Percentiles rank a stretch among this genome's conserved stretches.
Conservation (phyloP, 2,888 invertebrate genomes). For the Torymus texanus region DNA sequence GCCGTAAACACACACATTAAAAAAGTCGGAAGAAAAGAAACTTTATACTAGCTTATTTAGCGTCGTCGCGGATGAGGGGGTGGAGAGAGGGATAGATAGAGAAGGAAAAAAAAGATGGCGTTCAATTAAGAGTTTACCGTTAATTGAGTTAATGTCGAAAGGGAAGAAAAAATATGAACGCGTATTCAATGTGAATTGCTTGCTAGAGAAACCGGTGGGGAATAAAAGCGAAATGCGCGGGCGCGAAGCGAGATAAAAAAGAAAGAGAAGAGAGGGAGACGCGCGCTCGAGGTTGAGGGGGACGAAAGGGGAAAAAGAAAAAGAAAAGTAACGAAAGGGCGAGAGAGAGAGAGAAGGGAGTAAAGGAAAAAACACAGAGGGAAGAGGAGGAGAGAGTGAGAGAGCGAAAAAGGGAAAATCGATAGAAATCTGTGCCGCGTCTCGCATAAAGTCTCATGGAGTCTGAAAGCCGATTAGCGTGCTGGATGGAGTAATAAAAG, state of each 20-base stretch:
- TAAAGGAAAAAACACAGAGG: not conserved
- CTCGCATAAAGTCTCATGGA: constrained; percentile 50
- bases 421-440: constrained; percentile 54
- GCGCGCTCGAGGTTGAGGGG: not conserved
- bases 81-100: not conserved
- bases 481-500: constrained; percentile 55
- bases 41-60: constrained; percentile 44
- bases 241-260: constrained; percentile 30
- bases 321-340: not conserved
- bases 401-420: constrained; percentile 43
- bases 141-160: constrained; percentile 55
- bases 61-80: not conserved
- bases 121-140: constrained; percentile 52
- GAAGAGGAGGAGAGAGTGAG: not conserved
- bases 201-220: constrained; percentile 39
- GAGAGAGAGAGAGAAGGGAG: not conserved
- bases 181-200: constrained; percentile 49
- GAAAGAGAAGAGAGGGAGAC: constrained; percentile 10
- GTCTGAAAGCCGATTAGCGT: constrained; percentile 56
- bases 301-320: not conserved
- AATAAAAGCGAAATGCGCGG: constrained; percentile 52
- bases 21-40: constrained; percentile 5
- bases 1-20: constrained; percentile 19
- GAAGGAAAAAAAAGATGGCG: constrained; percentile 18
- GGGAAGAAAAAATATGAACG: constrained; percentile 30